Base-by-base conservation (phyloP, 2,888 invertebrate species). In the Parascotia fuliginaria region DNA sequence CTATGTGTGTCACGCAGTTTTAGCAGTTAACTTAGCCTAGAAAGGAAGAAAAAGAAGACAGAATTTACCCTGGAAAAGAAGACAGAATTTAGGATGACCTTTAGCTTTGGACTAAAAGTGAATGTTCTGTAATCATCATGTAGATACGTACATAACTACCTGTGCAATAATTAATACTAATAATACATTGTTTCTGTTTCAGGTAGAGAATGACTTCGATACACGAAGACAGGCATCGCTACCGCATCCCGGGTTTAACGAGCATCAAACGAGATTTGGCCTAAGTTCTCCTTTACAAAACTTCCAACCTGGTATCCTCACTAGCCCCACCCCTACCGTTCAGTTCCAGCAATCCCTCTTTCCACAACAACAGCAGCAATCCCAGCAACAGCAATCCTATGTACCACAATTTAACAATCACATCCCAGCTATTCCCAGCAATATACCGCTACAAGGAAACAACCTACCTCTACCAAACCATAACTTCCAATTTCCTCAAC, bases 121-220 rank as follows among this genome's bases (percentile, higher is more conserved):
- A n/a, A n/a, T n/a, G n/a, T n/a, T n/a, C n/a, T n/a, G n/a, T n/a
- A n/a, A n/a, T n/a, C n/a, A n/a, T n/a, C n/a, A n/a, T n/a, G n/a
- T n/a, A n/a, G n/a, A n/a, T n/a, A n/a, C n/a, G n/a, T n/a, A n/a
- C n/a, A n/a, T 3, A 19, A 19, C 19, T 19, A 19, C 2, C 19
- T 19, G 19, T 24, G 24, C 19, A 19, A n/a, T n/a, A 5, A 19
- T 2, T 5, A 19, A 19, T 19, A 19, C 19, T 19, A 19, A 19
- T 19, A 9, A 5, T n/a, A 1, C 0, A 9, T 63, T 73, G 57
- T 70, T 44, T 69, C 78, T 59, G 60, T 88, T 90, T 24, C 89
- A 92, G 92, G 77, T 88, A 78, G 92, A 92, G 74, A 89, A 92
- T 87, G 91, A 92, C 63, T 92, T 81, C 77, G 92, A 92, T 61